These are phyloP conservation scores for Lysiphlebus fabarum DNA, from an alignment of 1,140 invertebrate genomes.

Conservation along the genomic window DNA sequence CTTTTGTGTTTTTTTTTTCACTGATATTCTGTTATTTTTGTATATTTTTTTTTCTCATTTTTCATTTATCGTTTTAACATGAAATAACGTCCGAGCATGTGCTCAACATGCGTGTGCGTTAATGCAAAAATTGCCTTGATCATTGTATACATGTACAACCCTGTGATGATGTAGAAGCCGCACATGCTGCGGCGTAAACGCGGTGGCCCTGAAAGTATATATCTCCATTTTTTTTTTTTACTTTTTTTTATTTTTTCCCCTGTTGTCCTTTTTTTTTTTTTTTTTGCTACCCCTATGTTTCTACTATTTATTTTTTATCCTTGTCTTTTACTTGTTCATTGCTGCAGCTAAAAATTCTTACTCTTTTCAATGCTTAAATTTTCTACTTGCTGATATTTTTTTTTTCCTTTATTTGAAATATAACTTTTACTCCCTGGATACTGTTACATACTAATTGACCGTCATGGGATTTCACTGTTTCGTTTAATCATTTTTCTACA, in stretches of 20 bases:
- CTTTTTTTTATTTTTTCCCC: too few relatives aligned
- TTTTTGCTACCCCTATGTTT: too few relatives aligned
- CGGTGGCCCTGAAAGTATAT: slow-evolving; percentile 15
- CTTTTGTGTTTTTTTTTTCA: too few relatives aligned
- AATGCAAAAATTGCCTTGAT: slow-evolving; percentile 1
- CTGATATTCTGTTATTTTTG: too few relatives aligned
- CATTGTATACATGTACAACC: neutral
- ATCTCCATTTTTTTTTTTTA: neutral
- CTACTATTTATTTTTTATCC: neutral
- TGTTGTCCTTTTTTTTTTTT: too few relatives aligned
- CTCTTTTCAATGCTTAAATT: too few relatives aligned
- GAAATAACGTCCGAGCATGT: neutral
- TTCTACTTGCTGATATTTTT: too few relatives aligned
- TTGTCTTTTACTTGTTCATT: neutral
- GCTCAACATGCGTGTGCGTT: slow-evolving; percentile 10
- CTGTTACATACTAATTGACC: slow-evolving; percentile 16
- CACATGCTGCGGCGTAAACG: slow-evolving; percentile 12
- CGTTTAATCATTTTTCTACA: too few relatives aligned
- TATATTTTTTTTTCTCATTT: too few relatives aligned
- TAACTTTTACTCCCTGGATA: neutral
- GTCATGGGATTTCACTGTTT: slow-evolving; percentile 3
- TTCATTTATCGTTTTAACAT: too few relatives aligned
- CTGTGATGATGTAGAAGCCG: neutral
- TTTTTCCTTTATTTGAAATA: too few relatives aligned
- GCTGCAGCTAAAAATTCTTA: too few relatives aligned